Conservation (phyloP, 2,797 vertebrate species). For the Falco columbarius region DNA sequence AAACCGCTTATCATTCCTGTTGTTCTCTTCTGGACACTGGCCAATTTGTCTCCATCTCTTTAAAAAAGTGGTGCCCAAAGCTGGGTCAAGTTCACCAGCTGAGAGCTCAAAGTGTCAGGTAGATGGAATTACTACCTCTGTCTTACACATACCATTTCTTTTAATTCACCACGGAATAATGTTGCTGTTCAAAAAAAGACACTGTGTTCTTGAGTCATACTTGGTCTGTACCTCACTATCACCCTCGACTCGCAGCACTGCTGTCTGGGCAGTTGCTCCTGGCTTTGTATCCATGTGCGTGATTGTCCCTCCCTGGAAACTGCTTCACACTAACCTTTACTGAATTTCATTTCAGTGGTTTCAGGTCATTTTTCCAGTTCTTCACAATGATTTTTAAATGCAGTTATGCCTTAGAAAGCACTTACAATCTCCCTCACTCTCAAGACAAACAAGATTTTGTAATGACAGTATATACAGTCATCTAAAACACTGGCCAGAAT, state of each 20-base stretch:
- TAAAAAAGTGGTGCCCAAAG: constrained; percentile 28
- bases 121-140: background rate
- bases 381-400: background rate
- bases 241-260: background rate
- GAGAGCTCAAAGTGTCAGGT: background rate
- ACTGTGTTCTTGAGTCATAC: background rate
- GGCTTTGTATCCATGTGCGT: background rate
- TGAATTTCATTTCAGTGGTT: background rate
- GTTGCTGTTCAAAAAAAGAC: background rate
- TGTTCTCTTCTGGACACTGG: constrained; percentile 49
- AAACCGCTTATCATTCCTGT: constrained; percentile 70
- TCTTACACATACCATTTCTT: background rate
- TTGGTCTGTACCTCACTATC: background rate
- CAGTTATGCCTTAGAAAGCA: background rate
- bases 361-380: background rate
- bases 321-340: background rate
- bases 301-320: background rate
- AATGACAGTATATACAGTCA: background rate
- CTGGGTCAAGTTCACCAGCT: background rate
- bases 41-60: constrained; percentile 55
- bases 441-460: background rate
- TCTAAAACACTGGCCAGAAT: background rate
- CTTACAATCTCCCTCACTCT: background rate
- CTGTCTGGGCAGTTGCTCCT: background rate
- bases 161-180: background rate